phyloP scores from a whole-genome alignment of 2,797 vertebrate species.

The Selene dorsalis region DNA sequence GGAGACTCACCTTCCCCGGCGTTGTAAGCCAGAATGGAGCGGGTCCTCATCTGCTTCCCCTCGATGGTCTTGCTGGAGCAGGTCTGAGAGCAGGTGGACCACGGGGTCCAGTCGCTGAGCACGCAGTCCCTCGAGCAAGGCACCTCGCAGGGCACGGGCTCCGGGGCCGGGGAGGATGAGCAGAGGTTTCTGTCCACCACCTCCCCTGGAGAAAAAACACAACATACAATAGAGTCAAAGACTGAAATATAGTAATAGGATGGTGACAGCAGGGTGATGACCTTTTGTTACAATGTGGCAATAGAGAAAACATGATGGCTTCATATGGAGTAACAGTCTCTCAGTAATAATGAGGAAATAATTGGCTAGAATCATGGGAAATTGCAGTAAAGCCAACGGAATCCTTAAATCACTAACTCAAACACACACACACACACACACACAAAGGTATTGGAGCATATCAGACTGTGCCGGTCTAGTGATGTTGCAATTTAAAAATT shows the following conservation, averaged over 20 bases:
- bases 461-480: too few relatives aligned
- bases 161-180: constrained; percentile 85
- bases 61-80: constrained; percentile 97
- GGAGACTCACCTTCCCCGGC: constrained; percentile 91
- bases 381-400: too few relatives aligned
- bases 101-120: constrained; percentile 93
- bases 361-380: too few relatives aligned
- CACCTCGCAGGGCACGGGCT: constrained; percentile 88
- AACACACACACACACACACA: too few relatives aligned
- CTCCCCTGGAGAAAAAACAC: constrained; percentile 81
- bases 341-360: background rate
- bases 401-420: too few relatives aligned
- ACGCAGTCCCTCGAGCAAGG: constrained; percentile 96
- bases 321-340: background rate
- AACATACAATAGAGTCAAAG: background rate
- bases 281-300: background rate
- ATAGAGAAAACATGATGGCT: background rate
- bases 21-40: constrained; percentile 93
- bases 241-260: background rate
- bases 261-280: background rate
- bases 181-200: constrained; percentile 89
- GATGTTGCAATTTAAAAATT: too few relatives aligned
- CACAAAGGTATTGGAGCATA: too few relatives aligned
- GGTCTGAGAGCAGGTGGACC: constrained; percentile 98
- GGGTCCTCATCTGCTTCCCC: constrained; percentile 92